Evolutionary conservation across 2,888 invertebrate species (phyloP).

Genomic region (Oxycera nigricornis): DNA sequence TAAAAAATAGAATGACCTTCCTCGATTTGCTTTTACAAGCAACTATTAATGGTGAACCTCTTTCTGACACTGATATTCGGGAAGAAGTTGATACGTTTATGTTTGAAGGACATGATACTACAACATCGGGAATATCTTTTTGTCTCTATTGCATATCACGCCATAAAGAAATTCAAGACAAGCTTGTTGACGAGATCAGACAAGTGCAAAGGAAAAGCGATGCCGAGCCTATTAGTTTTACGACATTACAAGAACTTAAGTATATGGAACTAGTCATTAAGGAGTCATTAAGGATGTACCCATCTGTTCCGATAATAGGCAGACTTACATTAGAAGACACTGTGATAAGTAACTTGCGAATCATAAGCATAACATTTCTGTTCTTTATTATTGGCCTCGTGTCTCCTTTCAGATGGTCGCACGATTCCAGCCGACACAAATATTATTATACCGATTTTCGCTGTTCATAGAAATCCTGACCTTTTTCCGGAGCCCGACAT

Average conservation of each 20-base stretch:
- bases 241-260: constrained; percentile 52
- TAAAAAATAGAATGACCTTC: constrained; percentile 69
- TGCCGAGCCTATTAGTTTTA: constrained; percentile 47
- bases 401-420: constrained; percentile 49
- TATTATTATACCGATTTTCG: constrained; percentile 55
- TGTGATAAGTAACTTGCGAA: constrained; percentile 63
- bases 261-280: constrained; percentile 71
- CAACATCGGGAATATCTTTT: constrained; percentile 55
- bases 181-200: constrained; percentile 54
- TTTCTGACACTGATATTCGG: constrained; percentile 67
- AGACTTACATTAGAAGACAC: constrained; percentile 65
- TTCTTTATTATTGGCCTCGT: not conserved
- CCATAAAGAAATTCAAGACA: constrained; percentile 54
- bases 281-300: constrained; percentile 70
- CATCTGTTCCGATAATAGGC: constrained; percentile 70
- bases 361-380: no score
- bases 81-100: constrained; percentile 77
- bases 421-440: constrained; percentile 55
- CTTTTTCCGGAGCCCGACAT: constrained; percentile 53
- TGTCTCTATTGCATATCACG: constrained; percentile 53
- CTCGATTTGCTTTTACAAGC: constrained; percentile 70
- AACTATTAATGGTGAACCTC: constrained; percentile 64
- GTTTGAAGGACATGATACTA: constrained; percentile 66
- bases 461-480: constrained; percentile 53
- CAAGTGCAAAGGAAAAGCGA: constrained; percentile 51